Evolutionary conservation across 1,140 invertebrate genomes (phyloP).

Genomic region (Melitaea cinxia): DNA sequence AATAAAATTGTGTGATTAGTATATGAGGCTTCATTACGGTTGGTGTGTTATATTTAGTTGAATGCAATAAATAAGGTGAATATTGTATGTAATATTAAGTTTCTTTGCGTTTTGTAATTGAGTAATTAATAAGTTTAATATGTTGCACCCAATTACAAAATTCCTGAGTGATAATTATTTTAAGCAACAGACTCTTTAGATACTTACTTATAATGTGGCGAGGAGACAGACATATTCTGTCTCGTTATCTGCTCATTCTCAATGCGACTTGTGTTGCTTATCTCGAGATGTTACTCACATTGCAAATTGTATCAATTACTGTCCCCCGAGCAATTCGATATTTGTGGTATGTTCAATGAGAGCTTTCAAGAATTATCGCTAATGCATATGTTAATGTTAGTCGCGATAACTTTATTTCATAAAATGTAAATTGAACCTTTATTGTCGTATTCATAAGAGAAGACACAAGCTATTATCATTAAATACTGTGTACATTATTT

Average conservation of each 20-base stretch:
- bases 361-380: constrained; percentile 5
- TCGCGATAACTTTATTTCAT: neutral
- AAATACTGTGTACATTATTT: no score
- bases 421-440: neutral
- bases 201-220: neutral
- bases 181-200: no score
- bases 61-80: no score
- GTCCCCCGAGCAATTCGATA: neutral
- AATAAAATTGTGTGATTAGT: no score
- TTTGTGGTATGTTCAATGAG: neutral
- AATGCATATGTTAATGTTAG: neutral
- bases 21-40: no score
- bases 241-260: neutral
- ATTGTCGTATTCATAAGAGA: neutral
- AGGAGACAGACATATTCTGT: neutral
- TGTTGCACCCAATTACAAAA: no score
- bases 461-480: neutral
- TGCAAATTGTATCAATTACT: constrained; percentile 13
- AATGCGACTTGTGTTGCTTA: neutral
- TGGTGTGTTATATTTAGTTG: no score
- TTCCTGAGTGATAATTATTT: no score
- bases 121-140: no score
- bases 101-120: no score
- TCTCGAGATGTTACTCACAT: neutral
- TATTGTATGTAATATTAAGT: no score